Evolutionary conservation across 2,797 vertebrate genomes (phyloP).

Genomic region (Sus cebifrons): DNA sequence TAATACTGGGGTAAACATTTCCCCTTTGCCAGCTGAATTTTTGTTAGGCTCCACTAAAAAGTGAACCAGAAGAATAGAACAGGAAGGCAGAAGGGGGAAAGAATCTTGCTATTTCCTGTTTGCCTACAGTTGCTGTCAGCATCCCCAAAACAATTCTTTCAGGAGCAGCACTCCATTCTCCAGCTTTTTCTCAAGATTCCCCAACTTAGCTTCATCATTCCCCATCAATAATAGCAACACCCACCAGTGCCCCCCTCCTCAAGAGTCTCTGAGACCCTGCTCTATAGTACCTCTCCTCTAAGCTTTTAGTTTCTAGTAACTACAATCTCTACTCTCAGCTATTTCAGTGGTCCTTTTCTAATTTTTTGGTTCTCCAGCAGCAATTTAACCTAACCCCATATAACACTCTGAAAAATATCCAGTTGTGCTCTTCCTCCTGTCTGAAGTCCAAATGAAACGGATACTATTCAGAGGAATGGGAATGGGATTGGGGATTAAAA

Average conservation of each 20-base stretch:
- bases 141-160: not conserved
- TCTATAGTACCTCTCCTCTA: not conserved
- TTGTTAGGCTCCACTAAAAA: not conserved
- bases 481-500: not conserved
- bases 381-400: not conserved
- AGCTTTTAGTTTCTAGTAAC: not conserved
- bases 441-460: not conserved
- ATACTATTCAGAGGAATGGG: not conserved
- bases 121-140: not conserved
- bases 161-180: not conserved
- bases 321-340: not conserved
- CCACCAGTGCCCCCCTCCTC: not conserved
- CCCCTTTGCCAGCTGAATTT: slow-evolving; percentile 4
- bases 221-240: not conserved
- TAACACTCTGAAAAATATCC: not conserved
- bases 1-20: not conserved
- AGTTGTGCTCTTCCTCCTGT: not conserved
- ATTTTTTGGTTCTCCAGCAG: not conserved
- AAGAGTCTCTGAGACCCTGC: not conserved
- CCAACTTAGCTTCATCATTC: not conserved
- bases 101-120: not conserved
- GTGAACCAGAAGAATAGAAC: not conserved
- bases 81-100: not conserved
- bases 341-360: not conserved
- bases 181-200: not conserved